These are phyloP conservation scores for Caenorhabditis auriculariae DNA, from an alignment of 2,888 invertebrate species.

Conservation along the genomic window DNA sequence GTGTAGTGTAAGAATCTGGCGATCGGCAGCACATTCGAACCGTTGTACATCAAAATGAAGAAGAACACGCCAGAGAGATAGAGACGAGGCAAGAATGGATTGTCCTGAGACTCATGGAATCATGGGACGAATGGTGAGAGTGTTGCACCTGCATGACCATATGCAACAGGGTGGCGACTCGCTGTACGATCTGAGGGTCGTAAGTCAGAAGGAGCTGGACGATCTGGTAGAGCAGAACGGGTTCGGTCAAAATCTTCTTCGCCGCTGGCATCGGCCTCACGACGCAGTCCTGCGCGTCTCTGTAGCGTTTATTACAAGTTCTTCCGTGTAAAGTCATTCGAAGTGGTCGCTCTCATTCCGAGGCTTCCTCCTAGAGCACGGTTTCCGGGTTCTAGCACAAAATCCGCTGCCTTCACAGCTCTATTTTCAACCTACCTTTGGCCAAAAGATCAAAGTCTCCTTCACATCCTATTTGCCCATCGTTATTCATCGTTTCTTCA, in stretches of 20 bases:
- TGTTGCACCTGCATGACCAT: slow-evolving; percentile 76
- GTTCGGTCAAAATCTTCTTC: slow-evolving; percentile 80
- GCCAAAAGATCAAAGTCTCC: too few relatives aligned
- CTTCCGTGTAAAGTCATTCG: neutral
- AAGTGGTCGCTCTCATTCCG: neutral
- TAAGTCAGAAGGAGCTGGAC: slow-evolving; percentile 90
- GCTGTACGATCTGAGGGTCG: slow-evolving; percentile 92
- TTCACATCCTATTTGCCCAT: too few relatives aligned
- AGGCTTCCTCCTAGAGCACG: neutral
- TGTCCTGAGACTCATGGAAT: slow-evolving; percentile 90
- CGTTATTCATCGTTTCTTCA: too few relatives aligned
- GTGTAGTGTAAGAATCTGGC: slow-evolving; percentile 90
- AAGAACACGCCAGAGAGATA: slow-evolving; percentile 92
- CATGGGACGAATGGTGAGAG: slow-evolving; percentile 88
- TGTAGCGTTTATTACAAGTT: too few relatives aligned
- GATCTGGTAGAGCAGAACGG: slow-evolving; percentile 86
- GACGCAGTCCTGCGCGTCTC: slow-evolving; percentile 88
- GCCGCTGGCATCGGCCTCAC: slow-evolving; percentile 91
- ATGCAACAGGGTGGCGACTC: slow-evolving; percentile 79
- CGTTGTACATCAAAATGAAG: slow-evolving; percentile 97
- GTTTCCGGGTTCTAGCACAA: neutral
- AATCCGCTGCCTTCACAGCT: neutral
- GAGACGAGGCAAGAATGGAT: slow-evolving; percentile 87
- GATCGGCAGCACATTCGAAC: slow-evolving; percentile 89
- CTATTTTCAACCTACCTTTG: neutral